Base-by-base conservation (phyloP, 2,113 vertebrate genomes). In the Eurypyga helias region DNA sequence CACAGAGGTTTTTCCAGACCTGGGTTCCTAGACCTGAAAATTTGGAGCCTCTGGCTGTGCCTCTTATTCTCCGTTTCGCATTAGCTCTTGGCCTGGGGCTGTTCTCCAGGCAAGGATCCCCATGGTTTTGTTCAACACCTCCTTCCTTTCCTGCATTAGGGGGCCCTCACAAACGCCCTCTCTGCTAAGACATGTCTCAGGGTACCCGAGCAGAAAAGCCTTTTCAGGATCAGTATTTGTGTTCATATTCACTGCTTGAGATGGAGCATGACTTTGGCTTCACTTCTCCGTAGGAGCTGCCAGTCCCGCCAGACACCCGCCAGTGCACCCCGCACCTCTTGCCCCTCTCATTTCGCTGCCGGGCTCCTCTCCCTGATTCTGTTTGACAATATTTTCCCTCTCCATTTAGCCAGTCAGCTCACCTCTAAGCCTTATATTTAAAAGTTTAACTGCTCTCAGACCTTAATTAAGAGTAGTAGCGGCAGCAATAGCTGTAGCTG, bases 401-500 rank as follows among this genome's bases (percentile, higher is more conserved):
- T 57, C 73, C 76, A 61, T 93, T 89, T 95, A 67, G 58, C 82
- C 70, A 92, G 57, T n/a, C 69, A 36, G 52, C 83, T 93, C 89
- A 89, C 94, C 95, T 91, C 69, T 31, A 82, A 87, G 61, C 57
- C 81, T 87, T 82, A 82, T 92, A 89, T 91, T 96, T 92, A 92
- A 96, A 91, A 87, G 83, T 95, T 94, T 95, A 95, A 92, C 92
- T 91, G 77, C 80, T 89, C 58, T 87, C 69, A 95, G 77, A 60
- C 83, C 80, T 89, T 97, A 91, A 97, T 97, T 97, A 97, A 96
- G 94, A 95, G 73, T 72, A 93, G 96, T 93, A 94, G 89, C 34
- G 75, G 87, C 93, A 90, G 94, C 92, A 89, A 80, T 72, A 83
- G 58, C 66, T 54, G 38, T 38, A 88, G 93, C 79, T 78, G 80